Evolutionary conservation across 2,113 vertebrate species (phyloP), one percentile per base, ranked within the genome.

Genomic region (Oenanthe oenanthe): DNA sequence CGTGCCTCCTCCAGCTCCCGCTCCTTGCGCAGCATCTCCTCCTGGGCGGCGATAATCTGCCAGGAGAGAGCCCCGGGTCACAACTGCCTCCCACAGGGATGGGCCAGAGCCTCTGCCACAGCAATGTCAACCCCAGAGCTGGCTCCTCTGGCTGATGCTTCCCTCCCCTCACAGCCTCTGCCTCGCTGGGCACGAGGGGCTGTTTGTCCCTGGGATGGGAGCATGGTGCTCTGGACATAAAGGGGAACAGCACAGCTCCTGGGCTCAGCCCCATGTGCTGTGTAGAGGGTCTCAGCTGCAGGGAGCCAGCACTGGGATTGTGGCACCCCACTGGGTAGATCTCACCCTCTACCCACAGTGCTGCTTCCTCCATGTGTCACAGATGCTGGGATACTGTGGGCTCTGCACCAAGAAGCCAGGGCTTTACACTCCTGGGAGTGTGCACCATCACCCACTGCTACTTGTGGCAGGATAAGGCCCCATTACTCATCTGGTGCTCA

Each of bases 21-120:
- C 77, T 99, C 99, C 93, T 99, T 99, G 94, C 99, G 98, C 81
- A 99, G 98, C 99, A 99, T 99, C 97, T 99, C 99, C 95, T 99
- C 99, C 96, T 99, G 99, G 56, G 99, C 99, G 0, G 99, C 99
- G 3, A 99, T 99, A 97, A 99, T 99, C 99, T 99, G 97, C 38
- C 54, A 2, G 22, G 66, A 85, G 45, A 96, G 56, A 80, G 54
- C 9, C 21, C 54, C 12, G 2, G 26, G 67, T 96, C 72, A 95
- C 1, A 2, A 4, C 47, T 34, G 70, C 40, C 58, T 48, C 62
- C 0, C 1, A 56, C 22, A 31, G 14, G 24, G 51, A 50, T 11
- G 57, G 66, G 66, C 29, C 4, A 0, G 6, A 67, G 83, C 32
- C 53, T 67, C 62, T 28, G 48, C 58, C 4, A 2, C 0, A 5